Base-by-base conservation (phyloP, 2,888 invertebrate genomes). In the Tethea ocularis region DNA sequence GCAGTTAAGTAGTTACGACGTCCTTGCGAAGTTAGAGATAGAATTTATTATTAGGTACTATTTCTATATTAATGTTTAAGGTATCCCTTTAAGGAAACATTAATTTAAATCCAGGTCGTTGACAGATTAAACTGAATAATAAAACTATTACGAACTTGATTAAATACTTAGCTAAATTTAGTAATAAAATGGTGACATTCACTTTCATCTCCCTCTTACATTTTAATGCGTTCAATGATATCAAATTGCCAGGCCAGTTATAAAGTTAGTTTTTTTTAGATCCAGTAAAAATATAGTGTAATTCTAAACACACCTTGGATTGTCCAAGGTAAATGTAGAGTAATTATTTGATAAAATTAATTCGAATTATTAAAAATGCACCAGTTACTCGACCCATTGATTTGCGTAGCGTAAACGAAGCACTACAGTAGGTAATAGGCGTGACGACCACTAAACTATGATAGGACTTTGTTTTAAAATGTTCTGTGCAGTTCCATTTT, bases 371-470 rank as follows among this genome's bases (percentile, higher is more conserved):
- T 13, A 7, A 38, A 20, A 1, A 7, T 46, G 10, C 10, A 46
- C 20, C 17, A 20, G 20, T 46, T 0, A 10, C 46, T 46, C 10
- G 20, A 4, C 10, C 38, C n/a, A 33, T 41, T 41, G 17, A 20
- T 46, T 46, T 20, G 2, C 20, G 7, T 20, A 20, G 20, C 0
- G 46, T 46, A 20, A 46, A 46, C 46, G 20, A 46, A 20, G 46
- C 67, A 65, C 58, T 41, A 56, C 59, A 59, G 61, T 57, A 63
- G 61, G 66, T 69, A 72, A 68, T 63, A 67, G 67, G 64, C 69
- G 57, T 67, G 64, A 59, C 61, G 59, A 61, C 60, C 23, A 52
- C 63, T 57, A 64, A 67, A 66, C 64, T 66, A 66, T 58, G 57
- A 36, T 56, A 56, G 56, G 33, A 52, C 38, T 33, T 51, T 66